Percentiles rank a stretch among this genome's conserved stretches.
Evolutionary conservation across 1,140 invertebrate genomes (phyloP).

Genomic region (Ceratina calcarata): DNA sequence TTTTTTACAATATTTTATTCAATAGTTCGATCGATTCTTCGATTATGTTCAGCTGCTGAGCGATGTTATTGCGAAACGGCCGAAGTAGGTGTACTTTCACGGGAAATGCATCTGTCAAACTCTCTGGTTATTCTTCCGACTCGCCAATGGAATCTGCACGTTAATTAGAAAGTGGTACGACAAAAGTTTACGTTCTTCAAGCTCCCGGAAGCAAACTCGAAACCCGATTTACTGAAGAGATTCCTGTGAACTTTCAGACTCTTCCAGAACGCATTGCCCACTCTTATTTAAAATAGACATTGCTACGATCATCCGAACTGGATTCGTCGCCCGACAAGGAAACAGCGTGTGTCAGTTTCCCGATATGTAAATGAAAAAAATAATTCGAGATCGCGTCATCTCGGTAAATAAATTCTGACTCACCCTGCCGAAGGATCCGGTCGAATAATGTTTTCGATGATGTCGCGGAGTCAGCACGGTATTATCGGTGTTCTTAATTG

Average conservation of each 20-base stretch:
- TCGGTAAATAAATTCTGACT: conserved; percentile 44
- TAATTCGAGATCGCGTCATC: conserved; percentile 42
- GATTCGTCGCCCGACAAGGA: not conserved
- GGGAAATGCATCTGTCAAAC: not conserved
- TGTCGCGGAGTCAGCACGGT: not conserved
- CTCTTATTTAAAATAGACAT: not conserved
- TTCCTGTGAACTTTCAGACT: not conserved
- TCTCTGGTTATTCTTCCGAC: not conserved
- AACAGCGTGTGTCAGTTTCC: not conserved
- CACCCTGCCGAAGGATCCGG: conserved; percentile 26
- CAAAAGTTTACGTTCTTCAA: conserved; percentile 26
- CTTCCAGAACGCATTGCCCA: too few species aligned
- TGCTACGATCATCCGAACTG: not conserved
- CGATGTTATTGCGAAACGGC: too few species aligned
- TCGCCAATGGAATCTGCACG: conserved; percentile 9
- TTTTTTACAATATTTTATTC: too few species aligned
- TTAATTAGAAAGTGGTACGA: conserved; percentile 43
- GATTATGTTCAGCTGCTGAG: not conserved
- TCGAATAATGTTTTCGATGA: not conserved
- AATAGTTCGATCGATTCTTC: not conserved
- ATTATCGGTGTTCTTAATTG: not conserved
- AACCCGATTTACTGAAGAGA: conserved; percentile 17
- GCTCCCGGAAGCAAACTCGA: not conserved
- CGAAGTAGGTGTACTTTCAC: not conserved
- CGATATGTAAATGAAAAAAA: not conserved